These are phyloP conservation scores for Potorous gilbertii DNA, from an alignment of 2,797 vertebrate species.

Conservation along the genomic window DNA sequence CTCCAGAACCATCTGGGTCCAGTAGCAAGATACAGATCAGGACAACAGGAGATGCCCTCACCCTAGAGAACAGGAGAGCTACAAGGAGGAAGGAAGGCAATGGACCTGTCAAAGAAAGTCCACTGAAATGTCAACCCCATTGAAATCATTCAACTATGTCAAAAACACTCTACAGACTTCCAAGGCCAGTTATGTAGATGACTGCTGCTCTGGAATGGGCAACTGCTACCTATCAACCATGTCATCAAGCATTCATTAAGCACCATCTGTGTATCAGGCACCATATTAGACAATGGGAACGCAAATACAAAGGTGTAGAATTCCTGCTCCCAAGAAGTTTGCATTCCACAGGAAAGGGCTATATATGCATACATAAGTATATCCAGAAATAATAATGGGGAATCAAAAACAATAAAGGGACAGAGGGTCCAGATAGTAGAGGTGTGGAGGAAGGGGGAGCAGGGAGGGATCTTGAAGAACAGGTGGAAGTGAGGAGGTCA, in stretches of 20 bases:
- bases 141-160: neutral
- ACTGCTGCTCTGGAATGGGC: neutral
- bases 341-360: neutral
- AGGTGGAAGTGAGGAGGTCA: neutral
- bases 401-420: neutral
- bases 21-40: no score
- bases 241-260: neutral
- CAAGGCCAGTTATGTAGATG: neutral
- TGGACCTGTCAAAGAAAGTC: neutral
- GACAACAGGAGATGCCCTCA: no score
- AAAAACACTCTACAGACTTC: neutral
- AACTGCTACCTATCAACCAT: neutral
- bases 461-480: neutral
- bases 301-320: neutral
- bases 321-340: neutral
- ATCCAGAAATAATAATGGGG: neutral
- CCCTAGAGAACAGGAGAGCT: neutral
- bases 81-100: neutral
- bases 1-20: no score
- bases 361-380: neutral
- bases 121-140: neutral
- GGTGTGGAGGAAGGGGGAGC: neutral
- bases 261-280: neutral
- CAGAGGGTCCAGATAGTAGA: neutral
- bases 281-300: neutral